Conservation (phyloP, 2,888 invertebrate species). For the Acrobasis repandana region DNA sequence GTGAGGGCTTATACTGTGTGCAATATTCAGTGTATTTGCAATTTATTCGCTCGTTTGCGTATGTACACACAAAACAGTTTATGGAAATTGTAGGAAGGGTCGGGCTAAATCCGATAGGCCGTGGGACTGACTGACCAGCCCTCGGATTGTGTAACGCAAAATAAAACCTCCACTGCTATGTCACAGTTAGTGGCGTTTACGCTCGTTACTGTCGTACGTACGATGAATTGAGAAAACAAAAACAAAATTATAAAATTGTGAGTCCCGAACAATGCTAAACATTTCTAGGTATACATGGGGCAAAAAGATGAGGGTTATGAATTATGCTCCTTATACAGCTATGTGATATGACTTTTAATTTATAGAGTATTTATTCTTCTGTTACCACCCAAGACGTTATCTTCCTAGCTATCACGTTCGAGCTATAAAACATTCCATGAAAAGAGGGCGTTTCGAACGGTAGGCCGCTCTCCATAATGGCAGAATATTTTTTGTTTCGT, state of each 20-base stretch:
- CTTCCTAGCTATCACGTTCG: not conserved
- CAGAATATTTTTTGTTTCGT: constrained; percentile 10
- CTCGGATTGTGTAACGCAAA: constrained; percentile 8
- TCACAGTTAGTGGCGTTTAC: not conserved
- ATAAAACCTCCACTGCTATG: constrained; percentile 8
- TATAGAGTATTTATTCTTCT: not conserved
- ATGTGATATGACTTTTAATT: not conserved
- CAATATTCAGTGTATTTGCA: constrained; percentile 36
- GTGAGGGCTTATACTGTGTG: constrained; percentile 21
- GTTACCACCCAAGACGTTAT: not conserved
- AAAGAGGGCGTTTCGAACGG: not conserved
- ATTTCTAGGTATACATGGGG: no score
- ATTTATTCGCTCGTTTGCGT: constrained; percentile 46
- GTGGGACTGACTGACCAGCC: constrained; percentile 4
- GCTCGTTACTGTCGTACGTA: not conserved
- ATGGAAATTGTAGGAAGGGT: constrained; percentile 45
- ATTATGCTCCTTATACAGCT: no score
- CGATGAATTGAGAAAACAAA: not conserved
- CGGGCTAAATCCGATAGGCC: constrained; percentile 39
- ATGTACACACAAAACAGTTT: constrained; percentile 51
- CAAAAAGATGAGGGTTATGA: no score
- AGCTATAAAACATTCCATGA: constrained; percentile 9
- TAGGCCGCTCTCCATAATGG: constrained; percentile 7
- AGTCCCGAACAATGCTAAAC: not conserved
- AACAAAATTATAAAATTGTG: not conserved